These are phyloP conservation scores for Isoperla grammatica DNA, from an alignment of 2,888 invertebrate genomes.

Conservation along the genomic window DNA sequence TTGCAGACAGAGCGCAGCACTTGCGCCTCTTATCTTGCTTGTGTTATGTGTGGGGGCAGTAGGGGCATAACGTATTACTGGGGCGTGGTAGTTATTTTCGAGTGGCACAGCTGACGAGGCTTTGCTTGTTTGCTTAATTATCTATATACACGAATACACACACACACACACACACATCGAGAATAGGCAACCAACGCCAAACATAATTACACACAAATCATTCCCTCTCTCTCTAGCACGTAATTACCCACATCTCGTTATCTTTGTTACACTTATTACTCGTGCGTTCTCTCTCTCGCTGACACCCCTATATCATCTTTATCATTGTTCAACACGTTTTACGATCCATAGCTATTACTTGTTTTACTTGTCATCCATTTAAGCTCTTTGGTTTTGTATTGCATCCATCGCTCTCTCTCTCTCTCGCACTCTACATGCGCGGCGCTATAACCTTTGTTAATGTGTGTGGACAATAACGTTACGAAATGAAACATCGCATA, in stretches of 20 bases:
- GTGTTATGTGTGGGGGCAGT: background rate
- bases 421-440: no score
- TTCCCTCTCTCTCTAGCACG: background rate
- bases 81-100: conserved; percentile 18
- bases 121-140: conserved; percentile 30
- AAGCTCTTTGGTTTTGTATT: background rate
- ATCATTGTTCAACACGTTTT: conserved; percentile 2
- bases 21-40: background rate
- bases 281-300: conserved; percentile 11
- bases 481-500: no score
- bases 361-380: background rate
- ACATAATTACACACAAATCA: conserved; percentile 16
- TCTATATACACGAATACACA: conserved; percentile 19
- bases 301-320: background rate
- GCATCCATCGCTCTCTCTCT: conserved; percentile 2
- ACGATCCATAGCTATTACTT: conserved; percentile 3
- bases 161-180: background rate
- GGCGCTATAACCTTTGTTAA: no score
- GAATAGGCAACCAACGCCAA: background rate
- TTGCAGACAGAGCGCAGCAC: no score
- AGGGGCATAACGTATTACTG: conserved; percentile 8
- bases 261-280: background rate
- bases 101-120: conserved; percentile 17
- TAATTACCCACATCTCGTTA: background rate
- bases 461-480: no score